Percentiles rank a stretch among this genome's conserved stretches.
Evolutionary conservation across 2,113 vertebrate genomes (phyloP).

Genomic region (Paradisaea rubra): DNA sequence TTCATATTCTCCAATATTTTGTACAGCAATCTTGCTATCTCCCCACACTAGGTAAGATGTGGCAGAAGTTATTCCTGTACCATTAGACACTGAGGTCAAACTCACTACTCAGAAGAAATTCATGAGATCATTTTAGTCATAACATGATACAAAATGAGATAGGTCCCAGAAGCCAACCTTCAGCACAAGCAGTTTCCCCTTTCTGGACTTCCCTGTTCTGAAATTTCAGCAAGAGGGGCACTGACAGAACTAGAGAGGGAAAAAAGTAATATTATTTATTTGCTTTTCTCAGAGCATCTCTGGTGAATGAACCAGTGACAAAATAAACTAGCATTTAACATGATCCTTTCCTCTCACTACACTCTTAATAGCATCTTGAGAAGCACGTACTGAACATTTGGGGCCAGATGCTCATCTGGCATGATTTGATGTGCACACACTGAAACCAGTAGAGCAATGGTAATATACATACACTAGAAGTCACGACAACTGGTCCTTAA

Average conservation of each 20-base stretch:
- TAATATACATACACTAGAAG: not conserved
- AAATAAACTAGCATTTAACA: not conserved
- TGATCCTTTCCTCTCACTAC: not conserved
- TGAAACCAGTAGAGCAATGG: not conserved
- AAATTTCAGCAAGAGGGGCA: not conserved
- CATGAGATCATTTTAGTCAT: not conserved
- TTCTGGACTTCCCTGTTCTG: not conserved
- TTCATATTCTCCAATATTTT: not conserved
- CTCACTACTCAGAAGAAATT: not conserved
- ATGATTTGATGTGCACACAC: not conserved
- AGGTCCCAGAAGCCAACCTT: not conserved
- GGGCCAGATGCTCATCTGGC: slow-evolving; percentile 30
- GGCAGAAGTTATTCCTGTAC: not conserved
- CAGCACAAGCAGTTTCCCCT: not conserved
- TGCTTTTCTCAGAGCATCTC: not conserved
- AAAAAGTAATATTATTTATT: not conserved
- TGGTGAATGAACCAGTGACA: not conserved
- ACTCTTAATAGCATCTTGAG: slow-evolving; percentile 16
- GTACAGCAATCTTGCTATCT: not conserved
- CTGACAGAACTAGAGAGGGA: not conserved
- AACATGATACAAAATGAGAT: not conserved
- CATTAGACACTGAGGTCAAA: not conserved
- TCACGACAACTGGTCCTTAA: not conserved
- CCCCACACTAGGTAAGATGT: not conserved
- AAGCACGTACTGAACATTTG: not conserved